A percentile compares a stretch with the other conserved stretches of the same genome.
phyloP scores from a whole-genome alignment of 2,797 vertebrate genomes.

The Alca torda region DNA sequence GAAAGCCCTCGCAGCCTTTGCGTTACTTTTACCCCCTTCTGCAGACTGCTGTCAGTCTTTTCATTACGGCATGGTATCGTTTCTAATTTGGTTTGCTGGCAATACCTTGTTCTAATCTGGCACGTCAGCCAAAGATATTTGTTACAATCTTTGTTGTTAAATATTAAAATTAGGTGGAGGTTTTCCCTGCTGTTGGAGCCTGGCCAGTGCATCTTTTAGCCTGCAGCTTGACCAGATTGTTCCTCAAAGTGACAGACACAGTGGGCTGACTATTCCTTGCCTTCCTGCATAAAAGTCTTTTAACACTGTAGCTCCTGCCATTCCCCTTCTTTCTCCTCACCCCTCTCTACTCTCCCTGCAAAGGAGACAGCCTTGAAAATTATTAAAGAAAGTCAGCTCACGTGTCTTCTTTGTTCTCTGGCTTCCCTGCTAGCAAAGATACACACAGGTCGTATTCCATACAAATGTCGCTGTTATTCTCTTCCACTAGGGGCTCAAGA shows the following conservation, averaged over 20 bases:
- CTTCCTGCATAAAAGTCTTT: neutral
- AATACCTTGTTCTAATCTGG: neutral
- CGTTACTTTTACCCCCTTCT: neutral
- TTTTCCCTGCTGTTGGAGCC: constrained; percentile 1
- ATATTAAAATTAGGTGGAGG: constrained; percentile 27
- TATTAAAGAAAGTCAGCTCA: neutral
- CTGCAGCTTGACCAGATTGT: constrained; percentile 53
- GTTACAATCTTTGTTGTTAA: neutral
- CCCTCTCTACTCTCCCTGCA: neutral
- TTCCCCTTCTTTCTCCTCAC: neutral
- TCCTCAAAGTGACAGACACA: constrained; percentile 32
- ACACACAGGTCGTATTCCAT: neutral
- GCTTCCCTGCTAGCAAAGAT: constrained; percentile 10
- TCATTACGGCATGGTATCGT: neutral
- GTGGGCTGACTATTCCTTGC: neutral
- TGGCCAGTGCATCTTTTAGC: constrained; percentile 32
- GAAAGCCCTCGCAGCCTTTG: neutral
- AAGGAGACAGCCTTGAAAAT: constrained; percentile 29
- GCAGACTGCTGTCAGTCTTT: neutral
- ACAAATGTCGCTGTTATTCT: constrained; percentile 45
- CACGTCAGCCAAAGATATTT: neutral
- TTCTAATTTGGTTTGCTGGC: constrained; percentile 5
- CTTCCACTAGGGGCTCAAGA: constrained; percentile 90
- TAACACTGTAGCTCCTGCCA: neutral
- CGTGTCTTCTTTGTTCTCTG: constrained; percentile 9